A percentile compares a stretch with the other conserved stretches of the same genome.
Evolutionary conservation across 2,888 invertebrate genomes (phyloP).

Genomic region (Atethmia centrago): DNA sequence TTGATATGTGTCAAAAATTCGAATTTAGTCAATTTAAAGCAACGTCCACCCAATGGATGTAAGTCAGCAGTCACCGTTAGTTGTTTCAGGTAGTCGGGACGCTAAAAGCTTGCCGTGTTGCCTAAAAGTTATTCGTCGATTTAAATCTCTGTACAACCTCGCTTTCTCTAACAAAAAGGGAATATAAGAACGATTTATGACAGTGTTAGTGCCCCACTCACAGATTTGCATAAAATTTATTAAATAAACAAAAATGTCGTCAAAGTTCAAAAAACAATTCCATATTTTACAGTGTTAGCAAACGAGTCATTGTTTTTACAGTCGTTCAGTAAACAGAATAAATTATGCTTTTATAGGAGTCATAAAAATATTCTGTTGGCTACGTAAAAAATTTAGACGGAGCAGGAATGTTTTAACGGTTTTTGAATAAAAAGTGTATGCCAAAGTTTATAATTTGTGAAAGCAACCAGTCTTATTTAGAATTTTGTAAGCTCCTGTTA

Average conservation of each 20-base stretch:
- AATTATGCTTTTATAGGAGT: conserved; percentile 42
- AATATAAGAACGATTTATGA: conserved; percentile 26
- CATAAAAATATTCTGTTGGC: conserved; percentile 36
- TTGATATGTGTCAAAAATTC: not conserved
- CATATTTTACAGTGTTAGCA: conserved; percentile 39
- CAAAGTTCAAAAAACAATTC: conserved; percentile 45
- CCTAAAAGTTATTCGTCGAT: conserved; percentile 1
- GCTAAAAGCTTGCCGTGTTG: not conserved
- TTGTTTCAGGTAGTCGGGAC: not conserved
- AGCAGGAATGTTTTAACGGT: conserved; percentile 5
- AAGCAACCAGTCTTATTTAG: not conserved
- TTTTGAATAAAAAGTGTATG: conserved; percentile 21
- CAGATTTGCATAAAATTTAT: conserved; percentile 50
- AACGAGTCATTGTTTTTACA: conserved; percentile 49
- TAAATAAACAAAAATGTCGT: conserved; percentile 32
- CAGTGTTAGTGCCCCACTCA: conserved; percentile 1
- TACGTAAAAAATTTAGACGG: conserved; percentile 10
- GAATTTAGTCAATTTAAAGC: not conserved
- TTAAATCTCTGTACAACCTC: conserved; percentile 4
- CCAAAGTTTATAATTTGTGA: not conserved
- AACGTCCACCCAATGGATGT: not conserved
- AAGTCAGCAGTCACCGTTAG: not conserved
- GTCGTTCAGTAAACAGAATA: conserved; percentile 51
- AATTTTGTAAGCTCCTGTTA: not conserved
- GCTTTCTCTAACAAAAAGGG: not conserved